Conservation (phyloP, 2,888 invertebrate genomes). For the Xestia xanthographa region DNA sequence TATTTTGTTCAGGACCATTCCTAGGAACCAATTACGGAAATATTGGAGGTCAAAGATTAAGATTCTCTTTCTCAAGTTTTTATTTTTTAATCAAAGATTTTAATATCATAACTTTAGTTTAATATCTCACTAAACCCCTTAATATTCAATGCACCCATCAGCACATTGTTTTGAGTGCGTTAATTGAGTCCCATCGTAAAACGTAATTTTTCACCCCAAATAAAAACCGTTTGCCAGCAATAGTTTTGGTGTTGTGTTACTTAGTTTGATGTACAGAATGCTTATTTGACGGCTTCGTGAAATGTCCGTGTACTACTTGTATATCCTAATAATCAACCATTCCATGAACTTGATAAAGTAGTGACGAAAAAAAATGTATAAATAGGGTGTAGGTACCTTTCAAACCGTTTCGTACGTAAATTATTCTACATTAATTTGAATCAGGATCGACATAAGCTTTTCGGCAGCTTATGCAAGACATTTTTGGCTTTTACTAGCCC, state of each 20-base stretch:
- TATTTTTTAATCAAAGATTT: too few relatives aligned
- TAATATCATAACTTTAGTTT: neutral
- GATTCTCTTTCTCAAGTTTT: neutral
- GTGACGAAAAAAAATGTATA: neutral
- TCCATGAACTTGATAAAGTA: neutral
- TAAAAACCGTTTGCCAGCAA: neutral
- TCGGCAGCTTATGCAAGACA: neutral
- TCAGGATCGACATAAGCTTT: neutral
- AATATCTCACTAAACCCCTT: too few relatives aligned
- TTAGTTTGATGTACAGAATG: neutral
- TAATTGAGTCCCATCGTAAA: neutral
- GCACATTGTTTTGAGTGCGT: too few relatives aligned
- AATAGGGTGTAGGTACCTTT: neutral
- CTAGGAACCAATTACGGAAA: neutral
- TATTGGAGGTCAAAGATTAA: neutral
- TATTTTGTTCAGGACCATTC: neutral
- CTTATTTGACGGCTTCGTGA: neutral
- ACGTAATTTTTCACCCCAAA: neutral
- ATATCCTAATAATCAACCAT: neutral
- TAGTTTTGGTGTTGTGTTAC: neutral
- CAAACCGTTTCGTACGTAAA: neutral
- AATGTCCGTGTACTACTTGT: neutral
- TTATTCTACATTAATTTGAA: neutral
- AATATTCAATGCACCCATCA: neutral
- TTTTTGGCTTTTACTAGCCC: neutral